Evolutionary conservation across 2,797 vertebrate genomes (phyloP).

Genomic region (Nothura maculosa): DNA sequence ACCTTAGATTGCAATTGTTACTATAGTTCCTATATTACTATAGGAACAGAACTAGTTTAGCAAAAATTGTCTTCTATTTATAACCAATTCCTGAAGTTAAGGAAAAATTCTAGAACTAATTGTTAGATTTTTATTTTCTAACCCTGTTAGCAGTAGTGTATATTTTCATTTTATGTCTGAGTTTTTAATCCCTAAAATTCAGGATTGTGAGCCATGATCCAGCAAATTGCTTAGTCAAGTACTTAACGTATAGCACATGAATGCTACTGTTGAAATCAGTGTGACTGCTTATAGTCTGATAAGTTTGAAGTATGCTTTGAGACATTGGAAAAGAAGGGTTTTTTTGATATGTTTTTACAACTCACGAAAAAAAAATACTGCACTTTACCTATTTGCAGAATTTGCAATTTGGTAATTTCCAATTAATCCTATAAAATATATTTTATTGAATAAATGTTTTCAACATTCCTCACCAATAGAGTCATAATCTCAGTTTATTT

Average conservation of each 20-base stretch:
- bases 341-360: not conserved
- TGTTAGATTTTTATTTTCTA: not conserved
- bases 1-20: fast-evolving
- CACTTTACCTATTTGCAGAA: not conserved
- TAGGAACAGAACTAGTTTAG: not conserved
- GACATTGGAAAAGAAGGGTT: not conserved
- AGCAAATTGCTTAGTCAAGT: not conserved
- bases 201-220: not conserved
- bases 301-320: not conserved
- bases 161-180: not conserved
- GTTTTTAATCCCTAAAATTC: not conserved
- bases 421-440: not conserved
- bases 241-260: not conserved
- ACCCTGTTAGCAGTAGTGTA: fast-evolving
- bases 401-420: not conserved
- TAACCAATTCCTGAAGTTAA: not conserved
- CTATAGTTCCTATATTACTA: no score
- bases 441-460: not conserved
- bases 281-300: not conserved
- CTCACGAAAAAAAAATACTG: not conserved
- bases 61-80: not conserved
- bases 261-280: not conserved
- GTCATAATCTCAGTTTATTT: slow-evolving; percentile 32
- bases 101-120: not conserved
- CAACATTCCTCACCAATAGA: not conserved